phyloP scores from a whole-genome alignment of 2,797 vertebrate species.

The Oophaga sylvatica region DNA sequence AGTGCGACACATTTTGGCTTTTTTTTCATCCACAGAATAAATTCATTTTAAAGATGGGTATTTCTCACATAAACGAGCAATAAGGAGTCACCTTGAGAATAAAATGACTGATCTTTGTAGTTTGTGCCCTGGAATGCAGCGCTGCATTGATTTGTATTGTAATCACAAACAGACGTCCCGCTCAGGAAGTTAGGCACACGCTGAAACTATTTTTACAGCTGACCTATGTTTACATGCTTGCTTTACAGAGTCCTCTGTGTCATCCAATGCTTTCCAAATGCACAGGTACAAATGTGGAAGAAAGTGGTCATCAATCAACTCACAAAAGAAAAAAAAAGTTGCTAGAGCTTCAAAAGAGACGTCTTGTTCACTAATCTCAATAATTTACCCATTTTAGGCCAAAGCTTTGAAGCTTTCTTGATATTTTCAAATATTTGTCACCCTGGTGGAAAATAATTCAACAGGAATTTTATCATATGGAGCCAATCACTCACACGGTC shows the following conservation, averaged over 20 bases:
- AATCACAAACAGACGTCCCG: constrained; percentile 45
- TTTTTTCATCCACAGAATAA: constrained; percentile 5
- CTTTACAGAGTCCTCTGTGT: constrained; percentile 48
- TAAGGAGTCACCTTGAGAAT: constrained; percentile 33
- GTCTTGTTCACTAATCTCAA: not conserved
- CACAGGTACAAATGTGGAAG: constrained; percentile 24
- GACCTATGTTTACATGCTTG: constrained; percentile 52
- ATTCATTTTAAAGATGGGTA: not conserved
- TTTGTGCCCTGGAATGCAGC: constrained; percentile 42
- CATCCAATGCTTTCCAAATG: constrained; percentile 5
- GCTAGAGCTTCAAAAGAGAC: not conserved
- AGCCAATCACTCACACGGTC: not conserved
- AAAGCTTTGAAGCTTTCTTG: not conserved
- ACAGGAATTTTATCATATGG: not conserved
- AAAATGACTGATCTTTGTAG: constrained; percentile 47
- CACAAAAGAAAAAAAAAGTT: not conserved
- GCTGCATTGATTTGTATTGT: constrained; percentile 43
- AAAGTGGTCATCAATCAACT: constrained; percentile 19
- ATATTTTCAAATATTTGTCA: not conserved
- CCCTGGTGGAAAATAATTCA: not conserved
- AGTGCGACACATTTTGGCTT: not conserved
- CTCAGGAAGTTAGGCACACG: constrained; percentile 46
- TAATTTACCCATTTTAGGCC: not conserved
- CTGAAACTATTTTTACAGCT: constrained; percentile 59
- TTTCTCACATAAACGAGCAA: not conserved